Evolutionary conservation across 2,888 invertebrate genomes (phyloP).

Genomic region (Oligia fasciuncula): DNA sequence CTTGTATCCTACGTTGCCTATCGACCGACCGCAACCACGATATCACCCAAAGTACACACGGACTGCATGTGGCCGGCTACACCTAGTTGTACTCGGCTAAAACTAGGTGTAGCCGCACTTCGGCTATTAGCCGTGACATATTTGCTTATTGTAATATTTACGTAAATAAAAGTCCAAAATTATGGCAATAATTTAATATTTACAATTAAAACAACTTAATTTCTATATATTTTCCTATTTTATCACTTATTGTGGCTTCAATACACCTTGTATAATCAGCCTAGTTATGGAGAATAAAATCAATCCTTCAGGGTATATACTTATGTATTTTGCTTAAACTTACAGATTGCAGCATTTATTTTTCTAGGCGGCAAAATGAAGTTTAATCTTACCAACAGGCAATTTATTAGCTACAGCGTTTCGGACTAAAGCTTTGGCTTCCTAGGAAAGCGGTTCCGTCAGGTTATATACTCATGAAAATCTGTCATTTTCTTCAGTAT

Average conservation of each 20-base stretch:
- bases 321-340: background rate
- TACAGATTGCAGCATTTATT: background rate
- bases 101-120: too few relatives aligned
- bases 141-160: too few relatives aligned
- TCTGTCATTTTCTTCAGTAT: background rate
- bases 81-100: too few relatives aligned
- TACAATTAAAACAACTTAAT: slow-evolving; percentile 4
- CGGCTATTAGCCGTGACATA: too few relatives aligned
- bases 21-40: too few relatives aligned
- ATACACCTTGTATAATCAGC: background rate
- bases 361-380: background rate
- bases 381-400: background rate
- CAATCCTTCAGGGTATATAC: background rate
- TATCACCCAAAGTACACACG: too few relatives aligned
- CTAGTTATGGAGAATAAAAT: background rate
- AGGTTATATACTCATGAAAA: background rate
- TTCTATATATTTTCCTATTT: background rate
- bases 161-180: background rate
- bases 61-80: too few relatives aligned
- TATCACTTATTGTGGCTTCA: background rate
- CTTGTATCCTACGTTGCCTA: too few relatives aligned
- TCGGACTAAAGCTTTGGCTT: background rate
- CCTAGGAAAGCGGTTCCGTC: background rate
- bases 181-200: slow-evolving; percentile 7
- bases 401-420: background rate